Evolutionary conservation across 2,113 vertebrate genomes (phyloP).

Genomic region (Eulacestoma nigropectus): DNA sequence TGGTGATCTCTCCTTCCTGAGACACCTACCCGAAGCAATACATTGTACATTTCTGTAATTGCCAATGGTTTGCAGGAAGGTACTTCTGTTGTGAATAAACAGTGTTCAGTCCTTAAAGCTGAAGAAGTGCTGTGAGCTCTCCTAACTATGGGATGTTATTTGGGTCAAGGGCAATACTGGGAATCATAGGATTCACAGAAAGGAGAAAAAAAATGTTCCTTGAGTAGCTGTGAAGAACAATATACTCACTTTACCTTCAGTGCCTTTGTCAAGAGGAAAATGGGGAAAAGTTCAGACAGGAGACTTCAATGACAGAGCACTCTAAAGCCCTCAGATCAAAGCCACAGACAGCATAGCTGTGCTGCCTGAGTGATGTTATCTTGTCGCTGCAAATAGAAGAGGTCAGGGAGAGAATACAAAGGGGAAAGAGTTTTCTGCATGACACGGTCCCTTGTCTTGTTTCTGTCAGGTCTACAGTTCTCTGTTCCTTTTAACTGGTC

Average conservation of each 20-base stretch:
- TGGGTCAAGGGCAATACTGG: background rate
- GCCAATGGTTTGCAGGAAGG: background rate
- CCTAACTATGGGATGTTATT: background rate
- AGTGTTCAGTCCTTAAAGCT: background rate
- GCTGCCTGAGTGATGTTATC: background rate
- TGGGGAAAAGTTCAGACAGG: background rate
- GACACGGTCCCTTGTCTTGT: background rate
- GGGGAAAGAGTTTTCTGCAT: background rate
- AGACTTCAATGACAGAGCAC: background rate
- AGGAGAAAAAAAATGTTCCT: fast-evolving
- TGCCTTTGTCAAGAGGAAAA: background rate
- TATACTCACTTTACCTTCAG: background rate
- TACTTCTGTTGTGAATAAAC: background rate
- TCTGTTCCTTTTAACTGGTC: background rate
- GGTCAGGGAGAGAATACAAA: background rate
- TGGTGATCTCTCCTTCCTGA: background rate
- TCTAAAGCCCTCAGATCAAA: background rate
- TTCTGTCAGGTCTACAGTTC: background rate
- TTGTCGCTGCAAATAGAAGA: background rate
- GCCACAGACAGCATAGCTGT: background rate
- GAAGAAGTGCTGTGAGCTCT: background rate
- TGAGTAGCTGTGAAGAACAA: background rate
- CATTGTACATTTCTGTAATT: background rate
- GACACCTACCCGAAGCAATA: background rate
- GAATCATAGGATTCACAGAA: background rate